phyloP scores from a whole-genome alignment of 1,140 invertebrate genomes.

The Saccostrea echinata region DNA sequence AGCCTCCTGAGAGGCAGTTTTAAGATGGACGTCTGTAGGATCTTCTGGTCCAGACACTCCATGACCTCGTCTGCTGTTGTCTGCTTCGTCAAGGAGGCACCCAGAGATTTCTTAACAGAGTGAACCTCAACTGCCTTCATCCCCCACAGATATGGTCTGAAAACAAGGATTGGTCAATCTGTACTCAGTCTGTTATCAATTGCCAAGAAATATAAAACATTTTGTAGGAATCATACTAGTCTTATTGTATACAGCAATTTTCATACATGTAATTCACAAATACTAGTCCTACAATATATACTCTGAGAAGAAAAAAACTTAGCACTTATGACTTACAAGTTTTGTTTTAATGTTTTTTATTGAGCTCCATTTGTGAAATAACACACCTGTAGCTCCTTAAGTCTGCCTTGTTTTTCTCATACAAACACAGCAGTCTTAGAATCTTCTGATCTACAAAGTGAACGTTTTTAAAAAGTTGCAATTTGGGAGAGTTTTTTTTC shows the following conservation, averaged over 20 bases:
- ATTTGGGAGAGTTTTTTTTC: too few species aligned
- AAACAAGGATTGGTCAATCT: constrained; percentile 76
- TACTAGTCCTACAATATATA: too few species aligned
- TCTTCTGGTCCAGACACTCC: constrained; percentile 85
- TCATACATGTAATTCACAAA: too few species aligned
- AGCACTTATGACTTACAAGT: too few species aligned
- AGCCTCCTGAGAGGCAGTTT: constrained; percentile 83
- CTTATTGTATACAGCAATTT: too few species aligned
- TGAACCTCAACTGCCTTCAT: constrained; percentile 88
- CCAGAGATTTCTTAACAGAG: constrained; percentile 83
- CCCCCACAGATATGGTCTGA: constrained; percentile 90
- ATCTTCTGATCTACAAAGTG: constrained; percentile 77
- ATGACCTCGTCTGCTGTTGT: constrained; percentile 87
- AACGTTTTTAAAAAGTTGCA: too few species aligned
- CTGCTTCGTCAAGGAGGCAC: constrained; percentile 85
- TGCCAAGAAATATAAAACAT: too few species aligned
- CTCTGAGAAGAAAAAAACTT: too few species aligned
- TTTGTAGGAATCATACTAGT: too few species aligned
- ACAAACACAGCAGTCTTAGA: constrained; percentile 64
- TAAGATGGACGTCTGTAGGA: constrained; percentile 85
- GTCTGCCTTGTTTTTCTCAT: constrained; percentile 65
- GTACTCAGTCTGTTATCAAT: too few species aligned
- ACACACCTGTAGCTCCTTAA: constrained; percentile 61
- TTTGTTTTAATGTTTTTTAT: too few species aligned
- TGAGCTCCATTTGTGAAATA: too few species aligned